These are phyloP conservation scores for Salvator merianae DNA, from an alignment of 2,113 vertebrate genomes.

Conservation along the genomic window DNA sequence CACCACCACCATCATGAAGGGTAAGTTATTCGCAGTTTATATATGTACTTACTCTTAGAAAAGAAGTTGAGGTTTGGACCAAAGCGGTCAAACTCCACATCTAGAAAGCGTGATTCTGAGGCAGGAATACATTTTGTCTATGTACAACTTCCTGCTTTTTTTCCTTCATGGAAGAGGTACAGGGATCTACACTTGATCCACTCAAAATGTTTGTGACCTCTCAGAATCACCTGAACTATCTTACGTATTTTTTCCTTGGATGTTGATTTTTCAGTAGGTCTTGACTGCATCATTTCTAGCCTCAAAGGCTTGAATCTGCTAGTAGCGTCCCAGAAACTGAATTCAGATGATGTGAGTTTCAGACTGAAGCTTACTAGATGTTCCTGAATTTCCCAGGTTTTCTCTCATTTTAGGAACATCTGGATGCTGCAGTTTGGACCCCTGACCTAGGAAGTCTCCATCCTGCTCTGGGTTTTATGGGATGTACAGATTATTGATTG, in stretches of 20 bases:
- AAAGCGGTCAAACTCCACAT: neutral
- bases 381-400: too few relatives aligned
- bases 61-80: neutral
- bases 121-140: too few relatives aligned
- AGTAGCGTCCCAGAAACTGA: too few relatives aligned
- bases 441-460: too few relatives aligned
- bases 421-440: too few relatives aligned
- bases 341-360: too few relatives aligned
- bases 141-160: neutral
- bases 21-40: conserved; percentile 68
- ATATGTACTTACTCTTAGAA: neutral
- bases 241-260: neutral
- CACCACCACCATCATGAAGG: conserved; percentile 90
- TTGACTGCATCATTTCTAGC: neutral
- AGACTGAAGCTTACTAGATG: too few relatives aligned
- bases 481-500: neutral
- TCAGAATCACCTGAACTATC: neutral
- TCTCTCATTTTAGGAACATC: too few relatives aligned
- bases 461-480: neutral
- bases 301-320: neutral
- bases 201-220: neutral
- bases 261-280: neutral
- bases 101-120: neutral
- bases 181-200: neutral
- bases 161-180: neutral